Base-by-base conservation (phyloP, 2,888 invertebrate genomes). In the Artemia sp. region DNA sequence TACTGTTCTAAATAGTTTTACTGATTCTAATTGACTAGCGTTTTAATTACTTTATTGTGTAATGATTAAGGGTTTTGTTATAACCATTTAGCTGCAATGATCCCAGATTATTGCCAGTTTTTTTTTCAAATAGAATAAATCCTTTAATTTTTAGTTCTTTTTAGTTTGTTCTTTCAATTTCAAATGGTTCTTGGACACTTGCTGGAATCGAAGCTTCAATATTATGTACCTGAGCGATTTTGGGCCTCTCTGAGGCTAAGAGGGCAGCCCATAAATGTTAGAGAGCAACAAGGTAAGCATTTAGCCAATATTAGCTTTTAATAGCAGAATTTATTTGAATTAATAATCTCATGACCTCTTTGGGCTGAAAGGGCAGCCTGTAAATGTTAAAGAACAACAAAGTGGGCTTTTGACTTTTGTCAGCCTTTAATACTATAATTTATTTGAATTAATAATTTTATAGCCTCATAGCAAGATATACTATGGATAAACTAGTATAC, bases 241-340 rank as follows among this genome's bases (percentile, higher is more conserved):
- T 82, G 81, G 81, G 77, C 78, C 68, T 78, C 78, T 70, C 81
- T 82, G 74, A 77, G 79, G 58, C 76, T 82, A 70, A 80, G 80
- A 77, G 81, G 81, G 7, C 79, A 80, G 72, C 77, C 79, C n/a
- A 78, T 82, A 58, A 81, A 82, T 74, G 78, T 81, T 51, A 74
- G 81, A 52, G 81, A 82, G 74, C 82, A 82, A 72, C 79, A 79
- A 74, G 73, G 73, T 73, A 52, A 38, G 71, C 19, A 10, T 52
- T 58, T 68, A n/a, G 12, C 38, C 38, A 3, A 5, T 38, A 4
- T 38, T 38, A 38, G 38, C 38, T 38, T 38, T 38, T 38, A 38
- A 38, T 38, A 38, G 38, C 38, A 38, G 6, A 38, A 38, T 38
- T 38, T 38, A 38, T 38, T 38, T 38, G 38, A 38, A 38, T 38